These are phyloP conservation scores for Perizoma flavofasciatum DNA, from an alignment of 2,888 invertebrate genomes.

Conservation along the genomic window DNA sequence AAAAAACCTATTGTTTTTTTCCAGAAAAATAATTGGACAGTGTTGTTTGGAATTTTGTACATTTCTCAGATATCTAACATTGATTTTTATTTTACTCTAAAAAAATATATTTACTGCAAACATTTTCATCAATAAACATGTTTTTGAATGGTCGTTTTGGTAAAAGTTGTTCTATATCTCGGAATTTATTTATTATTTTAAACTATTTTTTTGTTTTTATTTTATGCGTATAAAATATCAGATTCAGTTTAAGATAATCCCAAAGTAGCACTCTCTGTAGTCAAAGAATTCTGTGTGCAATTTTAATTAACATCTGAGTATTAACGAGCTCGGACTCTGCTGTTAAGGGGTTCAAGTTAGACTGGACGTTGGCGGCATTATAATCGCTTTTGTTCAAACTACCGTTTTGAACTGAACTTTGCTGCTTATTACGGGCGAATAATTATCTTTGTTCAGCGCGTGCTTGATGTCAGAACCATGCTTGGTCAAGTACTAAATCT, in stretches of 20 bases:
- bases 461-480: slow-evolving; percentile 17
- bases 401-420: slow-evolving; percentile 33
- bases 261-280: not conserved
- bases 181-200: too few species aligned
- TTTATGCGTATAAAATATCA: not conserved
- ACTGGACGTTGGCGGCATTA: slow-evolving; percentile 26
- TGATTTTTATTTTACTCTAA: too few species aligned
- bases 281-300: slow-evolving; percentile 28
- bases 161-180: too few species aligned
- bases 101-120: too few species aligned
- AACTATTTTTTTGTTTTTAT: too few species aligned
- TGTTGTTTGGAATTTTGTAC: too few species aligned
- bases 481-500: slow-evolving; percentile 25
- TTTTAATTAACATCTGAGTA: slow-evolving; percentile 40
- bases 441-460: slow-evolving; percentile 33
- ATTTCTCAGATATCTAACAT: too few species aligned
- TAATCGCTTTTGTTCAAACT: slow-evolving; percentile 35
- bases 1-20: too few species aligned
- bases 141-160: too few species aligned
- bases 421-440: slow-evolving; percentile 32
- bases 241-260: slow-evolving; percentile 7
- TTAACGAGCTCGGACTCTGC: slow-evolving; percentile 31
- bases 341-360: slow-evolving; percentile 32
- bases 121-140: too few species aligned
- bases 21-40: too few species aligned